Evolutionary conservation across 2,797 vertebrate species (phyloP), one percentile per base, ranked within the genome.

Genomic region (Limosa lapponica): DNA sequence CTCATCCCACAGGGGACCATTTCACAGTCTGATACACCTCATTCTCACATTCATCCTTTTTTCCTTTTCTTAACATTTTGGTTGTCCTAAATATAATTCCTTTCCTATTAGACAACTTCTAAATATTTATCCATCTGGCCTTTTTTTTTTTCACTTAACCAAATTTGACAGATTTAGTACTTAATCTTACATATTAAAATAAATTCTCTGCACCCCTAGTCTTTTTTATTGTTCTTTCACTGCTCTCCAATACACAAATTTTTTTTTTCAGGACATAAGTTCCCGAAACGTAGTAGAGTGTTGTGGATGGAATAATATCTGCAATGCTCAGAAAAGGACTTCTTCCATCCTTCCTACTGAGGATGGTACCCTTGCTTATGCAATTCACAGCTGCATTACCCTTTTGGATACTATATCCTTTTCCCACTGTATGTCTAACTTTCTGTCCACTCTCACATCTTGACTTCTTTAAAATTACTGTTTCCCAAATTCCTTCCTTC

Each of bases 101-200:
- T 75, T 87, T 92, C 54, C 55, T 62, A 46, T 83, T 80, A 87
- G 32, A 37, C 12, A 66, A 7, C 13, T 81, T 89, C 77, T n/a
- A 91, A 78, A 65, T 89, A 79, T 89, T 94, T 93, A 73, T 62
- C n/a, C n/a, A 58, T 66, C 37, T 69, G 41, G 22, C 11, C 6
- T 61, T 51, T 8, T 4, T 41, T 41, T 44, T 44, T 44, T 44
- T 44, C 28, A 58, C 36, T 66, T 93, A 89, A 75, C 11, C 2
- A 36, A 59, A 75, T 75, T 66, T 69, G 70, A 75, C 25, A 65
- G n/a, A 64, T 90, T 87, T 69, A 90, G 17, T 81, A 75, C 22
- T 74, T 91, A 79, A 90, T 82, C 77, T 88, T 85, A 34, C 17
- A 30, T 71, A 82, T 72, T 81, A 94, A 81, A 91, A 94, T 75